Evolutionary conservation across 2,113 vertebrate genomes (phyloP).

Genomic region (Nerophis ophidion): DNA sequence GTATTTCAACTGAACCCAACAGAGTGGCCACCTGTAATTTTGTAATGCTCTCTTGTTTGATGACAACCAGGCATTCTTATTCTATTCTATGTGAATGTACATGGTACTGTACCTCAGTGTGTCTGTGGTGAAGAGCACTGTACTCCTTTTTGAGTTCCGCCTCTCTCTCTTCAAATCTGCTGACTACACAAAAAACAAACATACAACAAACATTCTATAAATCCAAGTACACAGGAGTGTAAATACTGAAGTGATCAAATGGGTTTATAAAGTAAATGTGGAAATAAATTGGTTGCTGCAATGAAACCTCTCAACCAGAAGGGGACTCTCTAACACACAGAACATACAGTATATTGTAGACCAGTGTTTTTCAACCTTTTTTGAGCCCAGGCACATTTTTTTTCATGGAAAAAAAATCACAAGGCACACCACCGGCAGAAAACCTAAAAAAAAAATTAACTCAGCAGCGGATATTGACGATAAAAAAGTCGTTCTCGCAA

Average conservation of each 20-base stretch:
- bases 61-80: too few relatives aligned
- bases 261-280: neutral
- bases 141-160: conserved; percentile 95
- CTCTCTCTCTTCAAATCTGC: conserved; percentile 93
- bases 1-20: too few relatives aligned
- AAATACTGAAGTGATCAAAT: neutral
- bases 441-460: too few relatives aligned
- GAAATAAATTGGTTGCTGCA: conserved; percentile 10
- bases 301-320: conserved; percentile 30
- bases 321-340: conserved; percentile 24
- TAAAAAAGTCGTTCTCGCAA: too few relatives aligned
- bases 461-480: too few relatives aligned
- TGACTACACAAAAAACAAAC: conserved; percentile 72
- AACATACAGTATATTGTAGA: neutral
- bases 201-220: neutral
- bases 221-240: neutral
- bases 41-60: too few relatives aligned
- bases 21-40: too few relatives aligned
- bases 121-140: conserved; percentile 89
- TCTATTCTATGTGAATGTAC: neutral
- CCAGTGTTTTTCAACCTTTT: too few relatives aligned
- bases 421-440: too few relatives aligned
- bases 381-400: too few relatives aligned
- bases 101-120: conserved; percentile 81
- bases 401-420: too few relatives aligned